A percentile compares a stretch with the other conserved stretches of the same genome.
phyloP scores from a whole-genome alignment of 1,140 invertebrate species.

The Drosophila pandora region DNA sequence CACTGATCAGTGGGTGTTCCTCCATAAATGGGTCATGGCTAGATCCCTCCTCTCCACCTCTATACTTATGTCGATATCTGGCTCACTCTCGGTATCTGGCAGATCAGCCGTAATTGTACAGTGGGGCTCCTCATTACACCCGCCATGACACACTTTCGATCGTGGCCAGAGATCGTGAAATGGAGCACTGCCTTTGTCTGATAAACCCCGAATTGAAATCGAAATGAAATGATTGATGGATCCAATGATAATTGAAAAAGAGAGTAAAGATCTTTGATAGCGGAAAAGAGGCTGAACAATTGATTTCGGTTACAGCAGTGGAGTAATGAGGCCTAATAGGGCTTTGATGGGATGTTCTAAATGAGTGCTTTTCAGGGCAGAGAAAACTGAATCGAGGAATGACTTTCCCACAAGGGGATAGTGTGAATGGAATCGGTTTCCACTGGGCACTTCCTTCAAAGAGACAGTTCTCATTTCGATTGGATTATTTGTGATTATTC shows the following conservation, averaged over 20 bases:
- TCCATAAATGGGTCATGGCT: conserved; percentile 61
- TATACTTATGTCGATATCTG: not conserved
- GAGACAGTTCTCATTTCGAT: conserved; percentile 7
- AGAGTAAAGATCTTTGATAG: conserved; percentile 34
- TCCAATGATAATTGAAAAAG: conserved; percentile 28
- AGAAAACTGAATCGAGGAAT: not conserved
- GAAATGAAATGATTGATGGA: conserved; percentile 45
- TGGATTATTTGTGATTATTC: conserved; percentile 19
- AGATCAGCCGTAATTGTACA: conserved; percentile 37
- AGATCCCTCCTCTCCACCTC: conserved; percentile 24
- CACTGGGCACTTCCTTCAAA: not conserved
- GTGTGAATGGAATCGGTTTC: not conserved
- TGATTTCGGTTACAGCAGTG: conserved; percentile 6
- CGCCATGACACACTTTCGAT: conserved; percentile 65
- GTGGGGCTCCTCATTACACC: conserved; percentile 63
- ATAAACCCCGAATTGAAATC: conserved; percentile 42
- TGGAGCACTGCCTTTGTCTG: conserved; percentile 31
- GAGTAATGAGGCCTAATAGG: conserved; percentile 37
- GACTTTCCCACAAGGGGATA: not conserved
- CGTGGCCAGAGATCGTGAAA: conserved; percentile 62
- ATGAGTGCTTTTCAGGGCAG: not conserved
- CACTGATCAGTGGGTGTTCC: conserved; percentile 69
- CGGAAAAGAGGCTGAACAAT: conserved; percentile 16
- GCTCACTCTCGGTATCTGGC: not conserved
- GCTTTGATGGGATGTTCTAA: conserved; percentile 20